These are phyloP conservation scores for Hyaena hyaena DNA, from an alignment of 2,113 vertebrate species.

Conservation along the genomic window DNA sequence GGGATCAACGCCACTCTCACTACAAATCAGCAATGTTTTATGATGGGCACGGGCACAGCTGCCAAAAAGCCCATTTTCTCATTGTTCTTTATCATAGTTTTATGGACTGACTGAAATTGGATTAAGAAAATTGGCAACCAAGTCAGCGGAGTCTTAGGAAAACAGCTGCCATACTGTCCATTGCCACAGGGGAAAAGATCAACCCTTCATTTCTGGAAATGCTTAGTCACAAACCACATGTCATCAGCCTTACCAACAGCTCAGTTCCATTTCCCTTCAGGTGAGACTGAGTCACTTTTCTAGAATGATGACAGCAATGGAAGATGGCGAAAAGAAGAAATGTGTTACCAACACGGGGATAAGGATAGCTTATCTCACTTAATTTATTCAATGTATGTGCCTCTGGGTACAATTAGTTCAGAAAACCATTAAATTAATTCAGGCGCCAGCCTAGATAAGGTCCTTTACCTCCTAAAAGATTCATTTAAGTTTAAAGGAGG, in stretches of 20 bases:
- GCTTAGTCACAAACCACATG: slow-evolving; percentile 49
- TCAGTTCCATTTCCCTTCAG: slow-evolving; percentile 67
- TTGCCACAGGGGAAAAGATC: slow-evolving; percentile 57
- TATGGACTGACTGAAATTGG: neutral
- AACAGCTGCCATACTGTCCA: neutral
- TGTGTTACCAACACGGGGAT: neutral
- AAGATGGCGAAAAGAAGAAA: slow-evolving; percentile 46
- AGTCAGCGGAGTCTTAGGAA: slow-evolving; percentile 45
- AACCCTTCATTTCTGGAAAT: slow-evolving; percentile 7
- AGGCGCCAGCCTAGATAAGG: slow-evolving; percentile 48
- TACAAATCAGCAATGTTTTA: slow-evolving; percentile 47
- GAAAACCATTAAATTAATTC: slow-evolving; percentile 71
- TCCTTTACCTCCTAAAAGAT: slow-evolving; percentile 54
- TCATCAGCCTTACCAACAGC: slow-evolving; percentile 46
- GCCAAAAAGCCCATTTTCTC: slow-evolving; percentile 37
- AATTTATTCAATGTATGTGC: slow-evolving; percentile 62
- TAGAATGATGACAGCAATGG: neutral
- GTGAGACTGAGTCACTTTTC: slow-evolving; percentile 69
- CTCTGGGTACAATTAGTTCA: slow-evolving; percentile 65
- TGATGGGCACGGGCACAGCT: neutral
- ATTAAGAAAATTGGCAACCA: slow-evolving; percentile 66
- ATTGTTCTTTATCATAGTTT: neutral
- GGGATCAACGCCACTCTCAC: neutral
- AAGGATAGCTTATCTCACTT: slow-evolving; percentile 65
- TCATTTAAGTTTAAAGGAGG: slow-evolving; percentile 53